phyloP scores from a whole-genome alignment of 1,140 invertebrate species.

The Cylas formicarius region DNA sequence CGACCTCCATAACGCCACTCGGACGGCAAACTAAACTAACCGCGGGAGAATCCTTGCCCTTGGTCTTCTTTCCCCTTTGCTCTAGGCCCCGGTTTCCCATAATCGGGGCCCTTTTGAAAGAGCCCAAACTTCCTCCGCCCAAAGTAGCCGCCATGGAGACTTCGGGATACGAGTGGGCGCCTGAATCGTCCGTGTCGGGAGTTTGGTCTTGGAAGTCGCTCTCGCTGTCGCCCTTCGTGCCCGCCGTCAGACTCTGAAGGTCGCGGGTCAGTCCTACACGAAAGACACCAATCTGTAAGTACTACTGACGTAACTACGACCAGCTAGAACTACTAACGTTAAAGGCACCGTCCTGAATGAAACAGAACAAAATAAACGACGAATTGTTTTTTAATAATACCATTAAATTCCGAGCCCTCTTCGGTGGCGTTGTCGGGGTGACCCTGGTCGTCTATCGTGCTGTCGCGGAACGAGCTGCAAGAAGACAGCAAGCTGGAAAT shows the following conservation, averaged over 20 bases:
- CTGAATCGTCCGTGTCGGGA: conserved; percentile 58
- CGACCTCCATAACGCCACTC: conserved; percentile 5
- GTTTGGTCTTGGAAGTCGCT: conserved; percentile 54
- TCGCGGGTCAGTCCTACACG: conserved; percentile 45
- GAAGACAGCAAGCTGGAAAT: conserved; percentile 67
- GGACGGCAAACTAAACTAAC: conserved; percentile 17
- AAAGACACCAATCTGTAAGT: neutral
- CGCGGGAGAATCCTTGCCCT: conserved; percentile 45
- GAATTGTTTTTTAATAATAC: conserved; percentile 39
- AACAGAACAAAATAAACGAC: conserved; percentile 32
- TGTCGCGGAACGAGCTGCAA: conserved; percentile 76
- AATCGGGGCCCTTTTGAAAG: conserved; percentile 50
- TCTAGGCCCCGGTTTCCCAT: conserved; percentile 48
- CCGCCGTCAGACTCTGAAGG: conserved; percentile 44
- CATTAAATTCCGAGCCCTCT: conserved; percentile 41
- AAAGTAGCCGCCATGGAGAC: conserved; percentile 35
- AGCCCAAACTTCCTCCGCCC: conserved; percentile 38
- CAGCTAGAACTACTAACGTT: too few species aligned
- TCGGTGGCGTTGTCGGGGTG: conserved; percentile 53
- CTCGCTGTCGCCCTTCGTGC: conserved; percentile 51
- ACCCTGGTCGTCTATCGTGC: conserved; percentile 43
- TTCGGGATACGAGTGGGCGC: conserved; percentile 47
- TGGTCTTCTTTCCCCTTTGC: conserved; percentile 50
- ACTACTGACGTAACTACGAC: too few species aligned
- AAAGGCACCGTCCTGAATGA: neutral